phyloP scores from a whole-genome alignment of 2,797 vertebrate species.

The Selene dorsalis region DNA sequence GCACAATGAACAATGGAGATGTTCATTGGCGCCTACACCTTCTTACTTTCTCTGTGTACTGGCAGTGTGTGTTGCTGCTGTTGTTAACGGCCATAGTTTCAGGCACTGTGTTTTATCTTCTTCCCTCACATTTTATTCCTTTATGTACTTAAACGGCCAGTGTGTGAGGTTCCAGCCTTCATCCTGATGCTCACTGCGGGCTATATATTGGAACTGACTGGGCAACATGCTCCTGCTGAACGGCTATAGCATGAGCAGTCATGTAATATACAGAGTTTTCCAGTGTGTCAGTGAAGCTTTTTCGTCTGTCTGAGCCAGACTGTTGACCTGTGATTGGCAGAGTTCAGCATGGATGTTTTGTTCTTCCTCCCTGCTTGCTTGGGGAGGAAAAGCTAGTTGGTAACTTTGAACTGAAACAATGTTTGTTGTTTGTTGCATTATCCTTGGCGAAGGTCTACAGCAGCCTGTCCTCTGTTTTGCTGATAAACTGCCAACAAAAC shows the following conservation, averaged over 20 bases:
- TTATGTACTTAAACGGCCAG: constrained; percentile 1
- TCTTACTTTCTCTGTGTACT: not conserved
- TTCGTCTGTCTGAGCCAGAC: not conserved
- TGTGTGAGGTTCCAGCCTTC: not conserved
- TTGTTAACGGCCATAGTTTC: not conserved
- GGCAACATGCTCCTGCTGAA: not conserved
- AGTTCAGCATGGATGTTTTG: not conserved
- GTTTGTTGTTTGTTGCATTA: not conserved
- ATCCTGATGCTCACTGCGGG: not conserved
- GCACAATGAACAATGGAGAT: not conserved
- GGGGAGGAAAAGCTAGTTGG: not conserved
- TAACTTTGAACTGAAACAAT: not conserved
- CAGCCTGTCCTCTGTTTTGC: not conserved
- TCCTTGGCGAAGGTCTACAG: not conserved
- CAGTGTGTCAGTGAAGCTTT: not conserved
- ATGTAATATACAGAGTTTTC: not conserved
- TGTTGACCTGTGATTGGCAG: not conserved
- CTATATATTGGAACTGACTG: not conserved
- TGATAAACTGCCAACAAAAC: not conserved
- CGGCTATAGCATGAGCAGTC: not conserved
- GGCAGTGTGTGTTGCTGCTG: not conserved
- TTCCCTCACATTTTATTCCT: not conserved
- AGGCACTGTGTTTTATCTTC: not conserved
- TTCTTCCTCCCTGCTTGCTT: not conserved
- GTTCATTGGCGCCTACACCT: not conserved